Evolutionary conservation across 2,113 vertebrate species (phyloP), one percentile per base, ranked within the genome.

Genomic region (Scalopus aquaticus): DNA sequence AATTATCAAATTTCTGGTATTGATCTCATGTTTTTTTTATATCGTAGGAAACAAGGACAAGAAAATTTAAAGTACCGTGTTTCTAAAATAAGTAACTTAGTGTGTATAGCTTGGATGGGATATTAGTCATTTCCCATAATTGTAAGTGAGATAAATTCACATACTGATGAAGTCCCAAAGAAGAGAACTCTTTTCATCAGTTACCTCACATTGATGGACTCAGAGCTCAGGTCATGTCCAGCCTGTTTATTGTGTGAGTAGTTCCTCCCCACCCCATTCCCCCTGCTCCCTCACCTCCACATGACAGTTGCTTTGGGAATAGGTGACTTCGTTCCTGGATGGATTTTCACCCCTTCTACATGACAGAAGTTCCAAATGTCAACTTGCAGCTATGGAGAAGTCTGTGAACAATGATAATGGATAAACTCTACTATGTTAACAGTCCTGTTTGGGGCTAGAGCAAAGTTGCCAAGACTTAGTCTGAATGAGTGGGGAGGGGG

Each of bases 111-210:
- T 80, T 32, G 37, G 54, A 49, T 92, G 91, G 76, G 91, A 42
- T 56, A 56, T 35, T 97, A 96, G 97, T 98, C 98, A 96, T 97
- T 98, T 98, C 98, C 98, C 98, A 97, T 98, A 98, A 98, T 98
- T 98, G 98, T 99, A 98, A 99, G 98, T 98, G 98, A 99, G 98
- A 97, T 98, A 97, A 99, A 99, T 99, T 99, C 99, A 99, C 99
- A 99, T 98, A 98, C 98, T 95, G 99, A 99, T 99, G 98, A 96
- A 97, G 98, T 99, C 97, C 99, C 99, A 79, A 93, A 98, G 99
- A 99, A 99, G 98, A 98, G 98, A 98, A 97, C 98, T 98, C 98
- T 99, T 99, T 99, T 98, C 99, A 98, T 99, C 99, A 98, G 98
- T 98, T 99, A 98, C 99, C 98, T 99, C 98, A 98, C 98, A 98